Evolutionary conservation across 53 echinoderm and acorn worm species (phyloP), one percentile per base, ranked within the genome.

Genomic region (Glandiceps talaboti): DNA sequence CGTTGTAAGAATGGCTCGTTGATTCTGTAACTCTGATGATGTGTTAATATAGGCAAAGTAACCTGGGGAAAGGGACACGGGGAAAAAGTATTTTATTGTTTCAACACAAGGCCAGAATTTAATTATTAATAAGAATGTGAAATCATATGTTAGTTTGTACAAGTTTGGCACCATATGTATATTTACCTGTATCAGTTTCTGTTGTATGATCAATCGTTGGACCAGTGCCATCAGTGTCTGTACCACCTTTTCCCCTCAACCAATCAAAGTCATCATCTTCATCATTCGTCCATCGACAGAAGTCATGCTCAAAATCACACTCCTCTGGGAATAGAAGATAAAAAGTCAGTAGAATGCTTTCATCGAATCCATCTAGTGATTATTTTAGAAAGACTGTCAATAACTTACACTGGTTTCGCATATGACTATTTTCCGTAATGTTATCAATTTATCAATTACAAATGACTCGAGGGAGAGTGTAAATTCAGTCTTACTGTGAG

Each of bases 271-370:
- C 64, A 20, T 45, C 64, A 20, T 45, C 6, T 12, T 45, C 64
- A 12, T 6, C 6, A 45, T 45, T 45, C 6, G 6, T 20, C 96
- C 97, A 96, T 0, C 86, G 83, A 80, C 97, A 96, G 79, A 90
- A 80, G 79, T 89, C 90, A 20, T 79, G 75, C 79, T 92, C 90
- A 85, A 96, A 96, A 30, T 89, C 89, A 20, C 64, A 45, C 20
- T 45, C 64, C 6, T 45, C 64, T 45, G 64, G 6, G 6, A 45
- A 45, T 20, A 20, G 6, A 45, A 45, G 64, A 45, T 12, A 45
- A 12, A 6, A 45, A 45, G 6, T 6, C 64, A 20, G 64, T 45
- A 6, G 64, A 45, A 12, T 45, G 64, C 6, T 45, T 45, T 45
- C 6, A 45, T n/a, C n/a, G n/a, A n/a, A n/a, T n/a, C n/a, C n/a